Evolutionary conservation across 2,797 vertebrate genomes (phyloP), one percentile per base, ranked within the genome.

Genomic region (Heteromormyrus szaboi): DNA sequence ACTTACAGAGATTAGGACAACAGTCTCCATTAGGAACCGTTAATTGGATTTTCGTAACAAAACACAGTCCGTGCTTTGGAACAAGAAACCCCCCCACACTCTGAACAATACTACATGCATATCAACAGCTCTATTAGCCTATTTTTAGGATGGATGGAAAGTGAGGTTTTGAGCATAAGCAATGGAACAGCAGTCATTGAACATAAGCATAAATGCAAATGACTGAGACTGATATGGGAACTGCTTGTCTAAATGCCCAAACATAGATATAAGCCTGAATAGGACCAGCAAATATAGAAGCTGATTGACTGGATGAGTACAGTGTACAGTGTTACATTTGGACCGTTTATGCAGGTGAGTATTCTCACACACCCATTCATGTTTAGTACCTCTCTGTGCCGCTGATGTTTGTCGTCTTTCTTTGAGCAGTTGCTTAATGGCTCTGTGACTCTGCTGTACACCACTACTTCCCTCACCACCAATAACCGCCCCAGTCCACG

Each of bases 21-120:
- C 48, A 48, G 50, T 48, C 50, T 85, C 83, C 48, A 53, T 85
- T 85, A 85, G 48, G 83, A 85, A 85, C 44, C 50, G 50, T 85
- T 51, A 85, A 85, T 85, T 85, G 50, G 83, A 54, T 85, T 85
- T 29, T 51, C 48, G n/a, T 14, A 48, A 12, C 46, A 85, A 51
- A 85, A 41, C 33, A 53, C 3, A 85, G 83, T 51, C 46, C 9
- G 11, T 48, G 83, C 22, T 53, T 83, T 48, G 22, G 22, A 51
- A 29, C 48, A 53, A 85, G 83, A 50, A 33, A 8, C 41, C 22
- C 46, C 48, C 79, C 37, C 65, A 8, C 4, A 59, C n/a, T 9
- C 56, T 22, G 22, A 85, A 33, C 29, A 33, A 37, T 17, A 54
- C 17, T 14, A 5, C 29, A 51, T 53, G 84, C 48, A 51, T 53